Conservation (phyloP, 2,113 vertebrate genomes). For the Myrmophylax atrothorax region DNA sequence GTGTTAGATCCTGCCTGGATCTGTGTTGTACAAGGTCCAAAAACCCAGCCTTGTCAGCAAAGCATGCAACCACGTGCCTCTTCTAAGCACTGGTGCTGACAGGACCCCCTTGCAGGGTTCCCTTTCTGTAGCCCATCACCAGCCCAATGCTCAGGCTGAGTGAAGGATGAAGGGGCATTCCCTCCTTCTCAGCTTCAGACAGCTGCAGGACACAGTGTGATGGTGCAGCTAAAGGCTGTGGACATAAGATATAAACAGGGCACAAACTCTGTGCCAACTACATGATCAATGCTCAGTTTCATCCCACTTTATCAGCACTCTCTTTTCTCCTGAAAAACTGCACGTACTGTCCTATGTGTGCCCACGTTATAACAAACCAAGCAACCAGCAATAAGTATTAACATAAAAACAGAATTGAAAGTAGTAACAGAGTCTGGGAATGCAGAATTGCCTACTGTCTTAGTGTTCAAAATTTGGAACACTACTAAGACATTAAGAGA, state of each 20-base stretch:
- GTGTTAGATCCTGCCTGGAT: not conserved
- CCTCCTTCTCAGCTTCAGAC: not conserved
- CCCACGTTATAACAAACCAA: not conserved
- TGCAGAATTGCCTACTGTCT: not conserved
- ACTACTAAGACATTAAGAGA: not conserved
- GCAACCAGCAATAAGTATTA: not conserved
- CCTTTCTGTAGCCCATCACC: not conserved
- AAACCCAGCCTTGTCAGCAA: not conserved
- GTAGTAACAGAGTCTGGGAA: not conserved
- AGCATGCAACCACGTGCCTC: not conserved
- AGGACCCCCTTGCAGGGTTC: not conserved
- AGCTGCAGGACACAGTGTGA: not conserved
- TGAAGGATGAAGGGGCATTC: rapidly evolving
- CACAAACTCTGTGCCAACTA: not conserved
- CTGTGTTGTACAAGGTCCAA: not conserved
- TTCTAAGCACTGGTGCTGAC: not conserved
- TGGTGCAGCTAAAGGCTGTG: not conserved
- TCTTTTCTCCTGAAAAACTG: not conserved
- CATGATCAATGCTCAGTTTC: not conserved
- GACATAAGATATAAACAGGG: rapidly evolving
- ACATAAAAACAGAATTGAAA: not conserved
- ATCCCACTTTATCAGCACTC: not conserved
- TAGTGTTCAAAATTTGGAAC: not conserved
- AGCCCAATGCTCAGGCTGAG: rapidly evolving
- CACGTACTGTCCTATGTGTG: not conserved